Conservation (phyloP, 2,113 vertebrate genomes). For the Herpetotheres cachinnans region DNA sequence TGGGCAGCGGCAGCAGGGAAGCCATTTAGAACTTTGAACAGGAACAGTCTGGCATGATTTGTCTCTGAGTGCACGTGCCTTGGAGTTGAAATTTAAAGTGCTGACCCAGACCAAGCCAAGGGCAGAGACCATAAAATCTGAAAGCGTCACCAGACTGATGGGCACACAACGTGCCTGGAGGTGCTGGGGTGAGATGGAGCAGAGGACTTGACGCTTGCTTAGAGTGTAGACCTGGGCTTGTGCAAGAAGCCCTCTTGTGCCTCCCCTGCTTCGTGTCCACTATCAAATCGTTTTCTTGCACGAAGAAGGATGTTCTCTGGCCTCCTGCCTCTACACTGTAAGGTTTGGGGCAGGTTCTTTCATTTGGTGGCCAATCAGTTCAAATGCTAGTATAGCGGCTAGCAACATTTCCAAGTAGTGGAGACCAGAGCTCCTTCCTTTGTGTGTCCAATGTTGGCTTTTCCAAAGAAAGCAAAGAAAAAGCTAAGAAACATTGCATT, state of each 20-base stretch:
- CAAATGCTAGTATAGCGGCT: too few species aligned
- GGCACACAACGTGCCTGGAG: not conserved
- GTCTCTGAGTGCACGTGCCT: not conserved
- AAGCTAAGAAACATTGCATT: not conserved
- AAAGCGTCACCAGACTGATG: too few species aligned
- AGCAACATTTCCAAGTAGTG: not conserved
- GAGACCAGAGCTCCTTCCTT: not conserved
- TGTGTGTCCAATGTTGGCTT: not conserved
- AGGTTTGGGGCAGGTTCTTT: not conserved
- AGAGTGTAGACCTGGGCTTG: not conserved
- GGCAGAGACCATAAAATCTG: not conserved
- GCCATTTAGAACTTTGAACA: not conserved
- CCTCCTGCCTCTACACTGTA: not conserved
- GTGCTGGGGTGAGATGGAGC: not conserved
- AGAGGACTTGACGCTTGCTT: not conserved
- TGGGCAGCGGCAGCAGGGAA: too few species aligned
- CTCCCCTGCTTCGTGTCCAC: not conserved
- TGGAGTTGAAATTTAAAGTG: not conserved
- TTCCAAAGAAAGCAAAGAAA: not conserved
- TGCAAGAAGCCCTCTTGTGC: not conserved
- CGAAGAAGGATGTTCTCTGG: not conserved
- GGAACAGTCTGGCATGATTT: not conserved
- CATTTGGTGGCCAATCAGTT: not conserved
- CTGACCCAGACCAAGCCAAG: not conserved
- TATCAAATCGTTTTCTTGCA: not conserved